These are phyloP conservation scores for Tetraneura akinire DNA, from an alignment of 1,140 invertebrate genomes.

Conservation along the genomic window DNA sequence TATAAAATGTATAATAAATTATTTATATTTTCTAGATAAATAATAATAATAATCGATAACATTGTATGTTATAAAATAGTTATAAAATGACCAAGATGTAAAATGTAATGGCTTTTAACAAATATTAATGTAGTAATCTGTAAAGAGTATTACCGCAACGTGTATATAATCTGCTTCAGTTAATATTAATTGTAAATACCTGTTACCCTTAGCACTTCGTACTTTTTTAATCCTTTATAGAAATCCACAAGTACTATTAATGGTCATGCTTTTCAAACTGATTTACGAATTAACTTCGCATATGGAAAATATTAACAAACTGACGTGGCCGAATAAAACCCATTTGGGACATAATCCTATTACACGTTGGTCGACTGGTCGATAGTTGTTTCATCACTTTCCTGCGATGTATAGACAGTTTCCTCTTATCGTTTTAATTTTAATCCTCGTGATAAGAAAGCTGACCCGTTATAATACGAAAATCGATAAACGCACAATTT, in stretches of 20 bases:
- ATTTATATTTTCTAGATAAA: too few relatives aligned
- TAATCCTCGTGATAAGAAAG: not conserved
- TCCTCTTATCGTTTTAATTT: not conserved
- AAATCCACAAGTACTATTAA: not conserved
- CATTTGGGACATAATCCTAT: conserved; percentile 26
- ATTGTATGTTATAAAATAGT: not conserved
- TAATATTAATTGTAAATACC: conserved; percentile 24
- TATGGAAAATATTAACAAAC: conserved; percentile 23
- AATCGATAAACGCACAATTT: not conserved
- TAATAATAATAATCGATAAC: too few relatives aligned
- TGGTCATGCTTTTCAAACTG: not conserved
- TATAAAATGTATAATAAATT: too few relatives aligned
- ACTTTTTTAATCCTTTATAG: conserved; percentile 14
- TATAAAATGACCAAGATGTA: not conserved
- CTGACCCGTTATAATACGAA: not conserved
- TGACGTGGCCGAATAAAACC: conserved; percentile 17
- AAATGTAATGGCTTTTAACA: not conserved
- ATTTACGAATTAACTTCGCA: not conserved
- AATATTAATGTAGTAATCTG: conserved; percentile 16
- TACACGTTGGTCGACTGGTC: not conserved
- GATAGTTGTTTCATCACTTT: not conserved
- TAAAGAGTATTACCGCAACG: conserved; percentile 22
- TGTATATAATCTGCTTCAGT: too few relatives aligned
- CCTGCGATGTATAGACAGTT: not conserved
- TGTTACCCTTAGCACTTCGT: not conserved